phyloP scores from a whole-genome alignment of 2,888 invertebrate genomes.

The Phymatocera aterrima region DNA sequence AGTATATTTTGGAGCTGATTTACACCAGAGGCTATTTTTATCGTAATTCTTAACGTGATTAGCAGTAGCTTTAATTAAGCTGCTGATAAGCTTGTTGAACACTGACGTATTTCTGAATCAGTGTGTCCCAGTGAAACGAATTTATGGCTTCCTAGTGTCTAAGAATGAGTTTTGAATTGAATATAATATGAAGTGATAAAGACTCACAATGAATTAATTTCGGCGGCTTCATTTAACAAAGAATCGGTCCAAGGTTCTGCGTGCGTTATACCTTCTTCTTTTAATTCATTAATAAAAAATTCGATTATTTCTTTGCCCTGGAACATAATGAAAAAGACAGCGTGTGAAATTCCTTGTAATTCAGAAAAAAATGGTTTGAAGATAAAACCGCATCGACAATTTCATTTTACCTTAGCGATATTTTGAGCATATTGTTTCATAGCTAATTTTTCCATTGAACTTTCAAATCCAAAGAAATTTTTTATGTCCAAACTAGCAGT shows the following conservation, averaged over 20 bases:
- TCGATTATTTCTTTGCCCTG: slow-evolving; percentile 97
- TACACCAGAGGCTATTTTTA: not conserved
- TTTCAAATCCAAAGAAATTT: slow-evolving; percentile 96
- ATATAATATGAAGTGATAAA: not conserved
- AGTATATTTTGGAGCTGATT: not conserved
- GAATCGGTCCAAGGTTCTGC: slow-evolving; percentile 80
- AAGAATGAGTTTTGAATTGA: not conserved
- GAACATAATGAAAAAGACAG: slow-evolving; percentile 51
- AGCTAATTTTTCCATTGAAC: slow-evolving; percentile 94
- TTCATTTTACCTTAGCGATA: slow-evolving; percentile 84
- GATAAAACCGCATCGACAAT: slow-evolving; percentile 6
- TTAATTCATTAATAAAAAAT: slow-evolving; percentile 87
- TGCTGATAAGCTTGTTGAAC: slow-evolving; percentile 21
- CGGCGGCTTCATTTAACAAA: slow-evolving; percentile 55
- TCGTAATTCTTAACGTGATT: slow-evolving; percentile 23
- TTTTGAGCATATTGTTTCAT: slow-evolving; percentile 96
- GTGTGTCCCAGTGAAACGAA: not conserved
- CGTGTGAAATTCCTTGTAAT: not conserved
- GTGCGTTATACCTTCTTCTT: slow-evolving; percentile 84
- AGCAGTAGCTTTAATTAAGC: slow-evolving; percentile 10
- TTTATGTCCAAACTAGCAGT: slow-evolving; percentile 93
- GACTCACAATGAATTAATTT: slow-evolving; percentile 45
- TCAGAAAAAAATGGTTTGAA: not conserved
- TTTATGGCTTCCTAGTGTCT: slow-evolving; percentile 29
- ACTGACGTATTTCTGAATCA: slow-evolving; percentile 18